A percentile compares a stretch with the other conserved stretches of the same genome.
Evolutionary conservation across 2,888 invertebrate species (phyloP).

Genomic region (Sarcophaga variegata): DNA sequence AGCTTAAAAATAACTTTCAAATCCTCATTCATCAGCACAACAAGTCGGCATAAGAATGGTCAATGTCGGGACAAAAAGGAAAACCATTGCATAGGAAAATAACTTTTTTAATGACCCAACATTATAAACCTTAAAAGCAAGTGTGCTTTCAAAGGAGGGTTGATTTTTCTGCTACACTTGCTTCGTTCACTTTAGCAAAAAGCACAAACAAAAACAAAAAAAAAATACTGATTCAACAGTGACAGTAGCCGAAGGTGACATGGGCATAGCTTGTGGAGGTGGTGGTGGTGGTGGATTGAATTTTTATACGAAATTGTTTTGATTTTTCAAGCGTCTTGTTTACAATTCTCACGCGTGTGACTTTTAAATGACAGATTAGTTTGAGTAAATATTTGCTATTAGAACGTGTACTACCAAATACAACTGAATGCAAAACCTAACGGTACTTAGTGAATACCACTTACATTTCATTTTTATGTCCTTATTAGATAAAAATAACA

Average conservation of each 20-base stretch:
- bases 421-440: conserved; percentile 67
- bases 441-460: conserved; percentile 61
- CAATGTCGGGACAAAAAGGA: too few relatives aligned
- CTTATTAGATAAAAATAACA: conserved; percentile 75
- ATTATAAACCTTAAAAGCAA: conserved; percentile 26
- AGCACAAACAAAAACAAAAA: conserved; percentile 6
- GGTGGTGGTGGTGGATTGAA: conserved; percentile 29
- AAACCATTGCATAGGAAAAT: background rate
- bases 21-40: too few relatives aligned
- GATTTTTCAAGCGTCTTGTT: conserved; percentile 75
- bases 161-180: conserved; percentile 44
- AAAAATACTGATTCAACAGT: background rate
- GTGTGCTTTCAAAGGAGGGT: conserved; percentile 18
- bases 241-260: background rate
- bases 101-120: background rate
- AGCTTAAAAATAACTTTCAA: too few relatives aligned
- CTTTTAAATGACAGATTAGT: conserved; percentile 82
- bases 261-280: background rate
- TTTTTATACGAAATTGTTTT: conserved; percentile 68
- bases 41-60: too few relatives aligned
- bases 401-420: conserved; percentile 73
- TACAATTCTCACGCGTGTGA: conserved; percentile 82
- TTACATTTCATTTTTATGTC: conserved; percentile 62
- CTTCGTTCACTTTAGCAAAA: conserved; percentile 24
- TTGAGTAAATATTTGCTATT: conserved; percentile 80